A percentile compares a stretch with the other conserved stretches of the same genome.
phyloP scores from a whole-genome alignment of 2,888 invertebrate genomes.

The Drosophila peninsularis region DNA sequence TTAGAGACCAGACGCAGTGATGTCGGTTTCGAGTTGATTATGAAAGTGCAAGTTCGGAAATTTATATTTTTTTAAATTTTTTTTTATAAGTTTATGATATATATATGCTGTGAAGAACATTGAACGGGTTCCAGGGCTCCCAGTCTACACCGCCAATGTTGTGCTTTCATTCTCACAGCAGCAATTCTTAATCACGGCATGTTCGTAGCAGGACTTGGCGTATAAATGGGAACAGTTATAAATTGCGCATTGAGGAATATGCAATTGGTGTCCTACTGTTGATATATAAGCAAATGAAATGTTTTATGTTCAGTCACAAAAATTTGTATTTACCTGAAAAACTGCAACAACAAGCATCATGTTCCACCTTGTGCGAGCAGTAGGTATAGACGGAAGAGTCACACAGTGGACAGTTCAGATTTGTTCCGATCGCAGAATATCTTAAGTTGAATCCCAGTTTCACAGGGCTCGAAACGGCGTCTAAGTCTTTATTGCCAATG shows the following conservation, averaged over 20 bases:
- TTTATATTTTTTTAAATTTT: too few relatives aligned
- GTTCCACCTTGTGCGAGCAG: neutral
- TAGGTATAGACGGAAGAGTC: constrained; percentile 3
- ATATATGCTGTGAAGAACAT: too few relatives aligned
- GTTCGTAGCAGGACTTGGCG: constrained; percentile 5
- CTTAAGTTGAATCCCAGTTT: neutral
- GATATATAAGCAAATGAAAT: neutral
- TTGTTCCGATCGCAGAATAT: neutral
- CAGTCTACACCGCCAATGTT: too few relatives aligned
- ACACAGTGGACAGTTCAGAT: neutral
- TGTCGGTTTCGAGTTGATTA: too few relatives aligned
- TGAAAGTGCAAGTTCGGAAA: too few relatives aligned
- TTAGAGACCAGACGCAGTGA: too few relatives aligned
- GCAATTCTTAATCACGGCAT: constrained; percentile 1
- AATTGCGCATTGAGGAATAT: neutral
- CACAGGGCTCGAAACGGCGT: neutral
- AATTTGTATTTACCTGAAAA: neutral
- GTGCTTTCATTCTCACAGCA: neutral
- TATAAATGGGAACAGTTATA: neutral
- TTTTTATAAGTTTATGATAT: too few relatives aligned
- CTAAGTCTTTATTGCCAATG: too few relatives aligned
- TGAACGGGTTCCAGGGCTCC: too few relatives aligned
- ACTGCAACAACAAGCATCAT: constrained; percentile 4
- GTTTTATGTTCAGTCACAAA: neutral
- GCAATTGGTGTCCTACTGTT: neutral